phyloP scores from a whole-genome alignment of 2,888 invertebrate genomes.

The Crepidodera aurea region DNA sequence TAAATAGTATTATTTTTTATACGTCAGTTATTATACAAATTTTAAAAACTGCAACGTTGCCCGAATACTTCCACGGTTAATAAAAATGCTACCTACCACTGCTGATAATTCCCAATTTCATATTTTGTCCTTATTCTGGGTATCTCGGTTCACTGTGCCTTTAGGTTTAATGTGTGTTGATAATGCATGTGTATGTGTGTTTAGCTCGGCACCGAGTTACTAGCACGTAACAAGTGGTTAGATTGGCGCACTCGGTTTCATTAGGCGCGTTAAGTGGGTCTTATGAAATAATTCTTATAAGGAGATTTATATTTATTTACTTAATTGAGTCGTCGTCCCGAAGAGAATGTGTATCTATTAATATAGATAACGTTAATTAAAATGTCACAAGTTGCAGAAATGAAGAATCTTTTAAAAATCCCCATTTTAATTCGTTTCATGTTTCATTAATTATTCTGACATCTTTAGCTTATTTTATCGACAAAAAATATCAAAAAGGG shows the following conservation, averaged over 20 bases:
- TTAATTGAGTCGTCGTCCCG: not conserved
- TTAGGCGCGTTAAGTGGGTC: constrained; percentile 7
- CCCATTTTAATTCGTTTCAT: too few species aligned
- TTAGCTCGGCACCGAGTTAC: constrained; percentile 4
- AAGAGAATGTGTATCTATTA: not conserved
- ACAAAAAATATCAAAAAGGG: too few species aligned
- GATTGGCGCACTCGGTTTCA: constrained; percentile 14
- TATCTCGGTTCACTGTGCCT: not conserved
- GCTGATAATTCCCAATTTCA: too few species aligned
- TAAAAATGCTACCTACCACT: too few species aligned
- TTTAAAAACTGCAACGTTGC: too few species aligned
- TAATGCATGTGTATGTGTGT: constrained; percentile 10
- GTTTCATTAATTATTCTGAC: too few species aligned
- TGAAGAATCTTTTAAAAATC: too few species aligned
- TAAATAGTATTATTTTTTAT: too few species aligned
- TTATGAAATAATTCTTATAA: constrained; percentile 13
- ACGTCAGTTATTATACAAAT: too few species aligned
- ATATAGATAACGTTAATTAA: not conserved
- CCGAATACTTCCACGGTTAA: too few species aligned
- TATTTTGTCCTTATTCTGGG: not conserved
- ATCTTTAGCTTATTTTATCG: too few species aligned
- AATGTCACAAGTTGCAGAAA: too few species aligned
- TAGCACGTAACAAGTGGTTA: constrained; percentile 17
- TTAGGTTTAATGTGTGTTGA: constrained; percentile 16
- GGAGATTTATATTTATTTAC: constrained; percentile 6